phyloP scores from a whole-genome alignment of 2,113 vertebrate genomes.

The Callionymus lyra region DNA sequence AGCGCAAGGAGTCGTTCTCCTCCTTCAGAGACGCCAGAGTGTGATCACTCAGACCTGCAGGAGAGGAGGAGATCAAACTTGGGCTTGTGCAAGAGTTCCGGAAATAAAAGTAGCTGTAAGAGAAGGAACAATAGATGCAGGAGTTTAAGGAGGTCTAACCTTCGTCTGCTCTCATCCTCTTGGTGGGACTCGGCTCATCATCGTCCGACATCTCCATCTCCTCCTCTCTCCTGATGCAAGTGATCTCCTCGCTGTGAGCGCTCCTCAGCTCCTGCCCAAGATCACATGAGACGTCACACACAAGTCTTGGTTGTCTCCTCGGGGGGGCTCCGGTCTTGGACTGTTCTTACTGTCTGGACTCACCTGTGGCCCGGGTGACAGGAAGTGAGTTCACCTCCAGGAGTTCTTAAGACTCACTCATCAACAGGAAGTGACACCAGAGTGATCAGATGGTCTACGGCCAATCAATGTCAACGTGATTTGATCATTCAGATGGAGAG shows the following conservation, averaged over 20 bases:
- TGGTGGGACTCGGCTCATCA: slow-evolving; percentile 74
- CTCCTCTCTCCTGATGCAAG: slow-evolving; percentile 89
- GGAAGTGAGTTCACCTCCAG: slow-evolving; percentile 8
- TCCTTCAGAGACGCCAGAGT: slow-evolving; percentile 78
- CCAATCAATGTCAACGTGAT: too few species aligned
- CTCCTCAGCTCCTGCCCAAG: slow-evolving; percentile 84
- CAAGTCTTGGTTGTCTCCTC: too few species aligned
- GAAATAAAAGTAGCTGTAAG: background rate
- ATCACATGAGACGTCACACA: background rate
- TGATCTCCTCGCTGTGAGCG: slow-evolving; percentile 91
- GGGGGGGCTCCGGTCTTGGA: too few species aligned
- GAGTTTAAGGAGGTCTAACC: slow-evolving; percentile 64
- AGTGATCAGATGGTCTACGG: too few species aligned
- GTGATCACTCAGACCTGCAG: slow-evolving; percentile 74
- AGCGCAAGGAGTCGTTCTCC: slow-evolving; percentile 93
- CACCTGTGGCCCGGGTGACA: background rate
- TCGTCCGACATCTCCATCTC: slow-evolving; percentile 98
- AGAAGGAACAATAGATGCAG: background rate
- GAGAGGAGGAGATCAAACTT: background rate
- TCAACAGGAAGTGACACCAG: slow-evolving; percentile 13
- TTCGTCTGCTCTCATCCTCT: slow-evolving; percentile 80
- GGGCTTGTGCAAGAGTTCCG: too few species aligned
- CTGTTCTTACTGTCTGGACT: too few species aligned
- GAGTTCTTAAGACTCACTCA: too few species aligned
- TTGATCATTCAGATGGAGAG: too few species aligned